phyloP scores from a whole-genome alignment of 2,888 invertebrate genomes.

The Sinodicranocentrus sp. region DNA sequence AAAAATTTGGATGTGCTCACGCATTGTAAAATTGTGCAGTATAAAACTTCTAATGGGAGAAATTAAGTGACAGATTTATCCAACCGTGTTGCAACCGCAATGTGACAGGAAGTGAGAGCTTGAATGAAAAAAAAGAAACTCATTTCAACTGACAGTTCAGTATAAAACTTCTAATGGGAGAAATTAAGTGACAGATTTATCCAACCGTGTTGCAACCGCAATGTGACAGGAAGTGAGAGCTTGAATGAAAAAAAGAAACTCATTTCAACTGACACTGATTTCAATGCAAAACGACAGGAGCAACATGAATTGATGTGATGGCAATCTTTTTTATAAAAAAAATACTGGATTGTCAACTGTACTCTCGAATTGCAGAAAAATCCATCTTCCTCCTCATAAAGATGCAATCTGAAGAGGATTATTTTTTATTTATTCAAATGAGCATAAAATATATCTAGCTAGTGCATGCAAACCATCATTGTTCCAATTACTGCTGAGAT shows the following conservation, averaged over 20 bases:
- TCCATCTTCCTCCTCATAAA: conserved; percentile 36
- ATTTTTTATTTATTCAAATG: conserved; percentile 48
- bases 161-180: no score
- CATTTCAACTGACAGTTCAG: conserved; percentile 26
- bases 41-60: no score
- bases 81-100: no score
- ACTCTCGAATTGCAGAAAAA: conserved; percentile 27
- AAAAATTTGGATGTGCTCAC: no score
- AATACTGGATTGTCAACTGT: conserved; percentile 58
- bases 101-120: conserved; percentile 47
- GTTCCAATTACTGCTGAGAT: conserved; percentile 46
- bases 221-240: conserved; percentile 47
- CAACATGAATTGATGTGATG: background rate
- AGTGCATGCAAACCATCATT: conserved; percentile 22
- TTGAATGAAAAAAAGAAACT: conserved; percentile 4
- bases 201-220: no score
- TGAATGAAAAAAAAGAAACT: background rate
- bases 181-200: no score
- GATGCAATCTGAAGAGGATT: conserved; percentile 35
- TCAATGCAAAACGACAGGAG: conserved; percentile 33
- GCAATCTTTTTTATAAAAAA: conserved; percentile 20
- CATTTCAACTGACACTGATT: conserved; percentile 24
- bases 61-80: no score
- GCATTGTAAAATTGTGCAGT: no score
- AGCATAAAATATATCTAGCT: conserved; percentile 9